Evolutionary conservation across 1,140 invertebrate genomes (phyloP).

Genomic region (Nylanderia fulva): DNA sequence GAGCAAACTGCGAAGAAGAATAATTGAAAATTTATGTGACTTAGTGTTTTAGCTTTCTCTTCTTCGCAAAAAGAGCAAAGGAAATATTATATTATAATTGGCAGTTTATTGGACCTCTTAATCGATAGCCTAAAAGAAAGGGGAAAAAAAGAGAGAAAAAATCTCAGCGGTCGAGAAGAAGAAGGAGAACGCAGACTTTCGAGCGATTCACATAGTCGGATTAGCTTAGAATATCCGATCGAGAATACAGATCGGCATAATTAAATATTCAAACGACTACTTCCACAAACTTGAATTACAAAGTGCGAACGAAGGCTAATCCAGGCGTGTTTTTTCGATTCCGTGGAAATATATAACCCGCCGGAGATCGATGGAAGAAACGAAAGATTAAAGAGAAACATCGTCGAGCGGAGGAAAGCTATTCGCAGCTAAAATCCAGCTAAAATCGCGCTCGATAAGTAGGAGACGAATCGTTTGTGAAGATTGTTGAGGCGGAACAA

Average conservation of each 20-base stretch:
- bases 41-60: background rate
- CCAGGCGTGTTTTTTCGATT: background rate
- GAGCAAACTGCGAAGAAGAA: no score
- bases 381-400: background rate
- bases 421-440: background rate
- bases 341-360: background rate
- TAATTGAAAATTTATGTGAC: slow-evolving; percentile 51
- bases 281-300: slow-evolving; percentile 19
- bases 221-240: background rate
- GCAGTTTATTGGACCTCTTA: background rate
- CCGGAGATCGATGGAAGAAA: background rate
- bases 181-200: background rate
- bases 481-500: slow-evolving; percentile 5
- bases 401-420: background rate
- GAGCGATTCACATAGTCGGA: background rate
- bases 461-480: background rate
- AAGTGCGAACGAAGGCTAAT: background rate
- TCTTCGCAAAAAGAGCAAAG: background rate
- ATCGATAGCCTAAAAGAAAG: background rate
- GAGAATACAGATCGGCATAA: background rate
- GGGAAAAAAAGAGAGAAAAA: slow-evolving; percentile 21
- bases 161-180: background rate
- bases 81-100: background rate
- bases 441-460: background rate
- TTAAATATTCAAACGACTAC: slow-evolving; percentile 29